These are phyloP conservation scores for Temnothorax nylanderi DNA, from an alignment of 1,140 invertebrate genomes.

Conservation along the genomic window DNA sequence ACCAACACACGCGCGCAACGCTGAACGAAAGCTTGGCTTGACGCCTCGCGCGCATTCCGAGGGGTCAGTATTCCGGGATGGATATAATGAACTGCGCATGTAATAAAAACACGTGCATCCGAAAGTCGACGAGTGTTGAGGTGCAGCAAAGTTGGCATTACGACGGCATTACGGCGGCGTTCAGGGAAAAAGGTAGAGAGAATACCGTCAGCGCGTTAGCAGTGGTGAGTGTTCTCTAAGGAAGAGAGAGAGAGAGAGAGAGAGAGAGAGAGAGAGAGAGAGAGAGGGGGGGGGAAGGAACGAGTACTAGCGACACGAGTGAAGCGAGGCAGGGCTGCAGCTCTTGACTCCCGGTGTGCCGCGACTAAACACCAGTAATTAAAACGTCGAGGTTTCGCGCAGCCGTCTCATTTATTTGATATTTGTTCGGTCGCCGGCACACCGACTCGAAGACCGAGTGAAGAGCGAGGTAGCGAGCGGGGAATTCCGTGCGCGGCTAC, in stretches of 20 bases:
- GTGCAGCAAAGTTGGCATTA: constrained; percentile 26
- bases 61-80: constrained; percentile 23
- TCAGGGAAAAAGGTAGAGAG: constrained; percentile 36
- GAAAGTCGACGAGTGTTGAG: constrained; percentile 39
- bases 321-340: not conserved
- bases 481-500: constrained; percentile 29
- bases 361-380: constrained; percentile 74
- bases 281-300: too few relatives aligned
- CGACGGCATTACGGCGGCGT: constrained; percentile 4
- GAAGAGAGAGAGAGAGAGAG: not conserved
- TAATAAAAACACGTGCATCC: constrained; percentile 50
- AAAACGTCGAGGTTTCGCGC: constrained; percentile 71
- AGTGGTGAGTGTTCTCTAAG: constrained; percentile 9
- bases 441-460: not conserved
- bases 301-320: constrained; percentile 23
- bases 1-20: not conserved
- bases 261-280: not conserved
- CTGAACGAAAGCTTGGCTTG: not conserved
- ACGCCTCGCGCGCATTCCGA: constrained; percentile 18
- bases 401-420: constrained; percentile 71
- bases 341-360: constrained; percentile 51
- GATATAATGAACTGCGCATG: constrained; percentile 36
- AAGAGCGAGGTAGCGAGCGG: constrained; percentile 5
- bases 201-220: not conserved
- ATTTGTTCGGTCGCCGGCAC: constrained; percentile 65